These are phyloP conservation scores for Tamias sibiricus DNA, from an alignment of 2,113 vertebrate species.

Conservation along the genomic window DNA sequence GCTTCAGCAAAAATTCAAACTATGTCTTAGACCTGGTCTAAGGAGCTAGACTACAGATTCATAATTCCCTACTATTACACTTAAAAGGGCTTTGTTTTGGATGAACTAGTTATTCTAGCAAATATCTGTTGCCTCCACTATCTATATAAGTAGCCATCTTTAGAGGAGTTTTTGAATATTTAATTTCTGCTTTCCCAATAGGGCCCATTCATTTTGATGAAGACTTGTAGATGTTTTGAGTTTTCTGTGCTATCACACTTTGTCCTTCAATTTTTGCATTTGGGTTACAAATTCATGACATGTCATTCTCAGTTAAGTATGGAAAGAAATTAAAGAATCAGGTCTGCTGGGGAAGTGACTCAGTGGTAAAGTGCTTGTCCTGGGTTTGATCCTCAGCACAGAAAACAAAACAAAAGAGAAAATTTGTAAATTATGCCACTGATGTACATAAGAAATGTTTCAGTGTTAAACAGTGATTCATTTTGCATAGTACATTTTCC, in stretches of 20 bases:
- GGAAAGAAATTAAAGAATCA: not conserved
- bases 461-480: not conserved
- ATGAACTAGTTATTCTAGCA: not conserved
- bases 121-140: not conserved
- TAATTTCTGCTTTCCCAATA: not conserved
- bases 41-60: not conserved
- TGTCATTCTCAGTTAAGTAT: not conserved
- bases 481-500: constrained; percentile 13
- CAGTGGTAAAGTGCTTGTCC: not conserved
- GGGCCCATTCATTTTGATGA: not conserved
- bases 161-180: constrained; percentile 24
- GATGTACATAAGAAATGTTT: not conserved
- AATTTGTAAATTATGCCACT: constrained; percentile 24
- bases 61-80: not conserved
- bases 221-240: not conserved
- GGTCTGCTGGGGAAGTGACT: not conserved
- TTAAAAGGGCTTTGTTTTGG: not conserved
- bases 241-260: not conserved
- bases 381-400: not conserved
- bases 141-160: constrained; percentile 10
- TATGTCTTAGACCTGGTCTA: not conserved
- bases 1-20: not conserved
- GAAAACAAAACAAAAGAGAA: not conserved
- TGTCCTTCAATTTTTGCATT: constrained; percentile 32
- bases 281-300: constrained; percentile 9